A percentile compares a stretch with the other conserved stretches of the same genome.
These are phyloP conservation scores for Pseudorasbora parva DNA, from an alignment of 2,113 vertebrate genomes.

Conservation along the genomic window DNA sequence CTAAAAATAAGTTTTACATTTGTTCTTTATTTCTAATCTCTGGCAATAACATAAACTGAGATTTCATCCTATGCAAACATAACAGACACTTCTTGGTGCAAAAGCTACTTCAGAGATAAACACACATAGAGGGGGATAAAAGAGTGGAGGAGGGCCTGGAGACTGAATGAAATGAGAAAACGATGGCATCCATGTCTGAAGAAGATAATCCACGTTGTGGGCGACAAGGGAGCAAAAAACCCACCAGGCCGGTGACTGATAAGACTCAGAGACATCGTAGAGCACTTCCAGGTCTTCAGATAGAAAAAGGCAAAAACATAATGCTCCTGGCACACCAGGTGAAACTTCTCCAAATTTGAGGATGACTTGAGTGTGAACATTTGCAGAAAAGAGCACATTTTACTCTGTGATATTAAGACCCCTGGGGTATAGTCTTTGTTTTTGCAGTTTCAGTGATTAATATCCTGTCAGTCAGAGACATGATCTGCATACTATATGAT, in stretches of 20 bases:
- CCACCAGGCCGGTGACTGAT: slow-evolving; percentile 62
- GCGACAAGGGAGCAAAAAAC: slow-evolving; percentile 51
- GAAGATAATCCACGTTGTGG: slow-evolving; percentile 49
- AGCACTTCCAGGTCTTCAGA: background rate
- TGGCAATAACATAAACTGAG: background rate
- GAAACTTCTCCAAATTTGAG: slow-evolving; percentile 1
- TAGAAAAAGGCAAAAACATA: slow-evolving; percentile 4
- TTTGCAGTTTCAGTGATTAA: background rate
- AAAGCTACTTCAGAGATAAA: slow-evolving; percentile 28
- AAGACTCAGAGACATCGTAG: slow-evolving; percentile 50
- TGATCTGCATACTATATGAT: background rate
- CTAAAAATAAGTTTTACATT: background rate
- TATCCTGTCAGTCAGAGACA: background rate
- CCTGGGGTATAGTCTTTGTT: background rate
- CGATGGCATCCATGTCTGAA: slow-evolving; percentile 47
- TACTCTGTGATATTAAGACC: background rate
- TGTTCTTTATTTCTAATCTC: background rate
- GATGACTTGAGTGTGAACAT: background rate
- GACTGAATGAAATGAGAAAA: slow-evolving; percentile 23
- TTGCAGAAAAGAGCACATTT: slow-evolving; percentile 1
- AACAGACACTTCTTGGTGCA: slow-evolving; percentile 9
- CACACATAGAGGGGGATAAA: slow-evolving; percentile 14
- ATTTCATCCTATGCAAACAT: background rate
- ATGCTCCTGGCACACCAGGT: background rate
- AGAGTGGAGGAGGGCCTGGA: background rate